These are phyloP conservation scores for Egretta garzetta DNA, from an alignment of 2,113 vertebrate genomes.

Conservation along the genomic window DNA sequence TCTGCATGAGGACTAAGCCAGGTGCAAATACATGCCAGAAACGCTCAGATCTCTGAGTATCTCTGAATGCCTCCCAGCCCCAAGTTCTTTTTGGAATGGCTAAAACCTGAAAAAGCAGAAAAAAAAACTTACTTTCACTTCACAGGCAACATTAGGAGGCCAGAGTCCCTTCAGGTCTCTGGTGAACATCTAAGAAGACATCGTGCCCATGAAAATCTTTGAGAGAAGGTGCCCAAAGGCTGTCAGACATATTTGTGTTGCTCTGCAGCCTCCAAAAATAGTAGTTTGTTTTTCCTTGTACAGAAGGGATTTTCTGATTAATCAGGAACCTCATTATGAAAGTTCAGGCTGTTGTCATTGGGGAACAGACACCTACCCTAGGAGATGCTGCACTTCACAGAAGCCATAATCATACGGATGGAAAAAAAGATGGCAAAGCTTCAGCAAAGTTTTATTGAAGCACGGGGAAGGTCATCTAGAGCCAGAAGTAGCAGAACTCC, in stretches of 20 bases:
- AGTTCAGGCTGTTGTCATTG: background rate
- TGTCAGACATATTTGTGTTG: background rate
- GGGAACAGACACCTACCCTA: background rate
- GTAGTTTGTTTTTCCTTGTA: background rate
- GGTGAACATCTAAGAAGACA: background rate
- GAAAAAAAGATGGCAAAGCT: background rate
- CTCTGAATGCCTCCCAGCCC: background rate
- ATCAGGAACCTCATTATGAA: background rate
- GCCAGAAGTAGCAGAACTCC: background rate
- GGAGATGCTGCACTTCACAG: background rate
- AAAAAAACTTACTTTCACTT: background rate
- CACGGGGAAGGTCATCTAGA: background rate
- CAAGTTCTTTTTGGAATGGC: background rate
- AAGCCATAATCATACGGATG: background rate
- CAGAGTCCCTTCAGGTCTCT: background rate
- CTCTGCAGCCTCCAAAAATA: rapidly evolving
- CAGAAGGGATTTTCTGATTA: slow-evolving; percentile 3
- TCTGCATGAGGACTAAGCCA: background rate
- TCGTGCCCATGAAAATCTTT: background rate
- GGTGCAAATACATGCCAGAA: background rate
- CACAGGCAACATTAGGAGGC: rapidly evolving
- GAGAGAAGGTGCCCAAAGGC: background rate
- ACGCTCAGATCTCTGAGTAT: background rate
- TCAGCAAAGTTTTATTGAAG: background rate
- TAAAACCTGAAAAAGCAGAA: background rate